These are phyloP conservation scores for Trichogramma pretiosum DNA, from an alignment of 1,140 invertebrate species.

Conservation along the genomic window DNA sequence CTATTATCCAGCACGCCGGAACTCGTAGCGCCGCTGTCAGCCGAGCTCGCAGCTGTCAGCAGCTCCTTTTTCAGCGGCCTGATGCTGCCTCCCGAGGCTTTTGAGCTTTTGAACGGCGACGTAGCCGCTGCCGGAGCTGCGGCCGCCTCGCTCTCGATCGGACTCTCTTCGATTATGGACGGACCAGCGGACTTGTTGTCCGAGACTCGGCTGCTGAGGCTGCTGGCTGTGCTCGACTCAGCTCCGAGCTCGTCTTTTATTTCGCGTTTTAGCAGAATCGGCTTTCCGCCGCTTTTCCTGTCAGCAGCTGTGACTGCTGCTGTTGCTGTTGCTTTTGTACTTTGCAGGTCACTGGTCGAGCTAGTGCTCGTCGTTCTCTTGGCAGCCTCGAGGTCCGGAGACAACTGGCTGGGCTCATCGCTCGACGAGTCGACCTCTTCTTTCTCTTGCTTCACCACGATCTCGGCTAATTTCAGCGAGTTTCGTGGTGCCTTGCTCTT, in stretches of 20 bases:
- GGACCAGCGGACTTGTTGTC: neutral
- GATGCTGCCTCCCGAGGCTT: constrained; percentile 18
- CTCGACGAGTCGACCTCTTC: neutral
- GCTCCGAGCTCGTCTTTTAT: constrained; percentile 4
- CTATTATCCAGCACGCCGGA: constrained; percentile 44
- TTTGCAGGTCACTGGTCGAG: neutral
- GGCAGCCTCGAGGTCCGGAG: too few species aligned
- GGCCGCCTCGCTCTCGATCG: constrained; percentile 11
- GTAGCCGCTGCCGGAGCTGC: neutral
- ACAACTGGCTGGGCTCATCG: constrained; percentile 4
- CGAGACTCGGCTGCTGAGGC: neutral
- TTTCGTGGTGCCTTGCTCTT: too few species aligned
- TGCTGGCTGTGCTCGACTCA: too few species aligned
- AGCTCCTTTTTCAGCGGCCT: constrained; percentile 5
- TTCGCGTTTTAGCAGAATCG: too few species aligned
- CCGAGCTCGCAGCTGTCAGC: constrained; percentile 26
- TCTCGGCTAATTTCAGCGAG: too few species aligned
- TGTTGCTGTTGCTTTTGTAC: neutral
- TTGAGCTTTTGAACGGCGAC: constrained; percentile 11
- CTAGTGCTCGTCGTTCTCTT: too few species aligned
- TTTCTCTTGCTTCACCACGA: too few species aligned
- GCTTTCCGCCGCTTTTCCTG: constrained; percentile 16
- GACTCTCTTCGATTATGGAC: neutral
- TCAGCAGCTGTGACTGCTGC: too few species aligned
- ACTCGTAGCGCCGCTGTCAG: constrained; percentile 34